Base-by-base conservation (phyloP, 2,113 vertebrate species). In the Pomatostomus ruficeps region DNA sequence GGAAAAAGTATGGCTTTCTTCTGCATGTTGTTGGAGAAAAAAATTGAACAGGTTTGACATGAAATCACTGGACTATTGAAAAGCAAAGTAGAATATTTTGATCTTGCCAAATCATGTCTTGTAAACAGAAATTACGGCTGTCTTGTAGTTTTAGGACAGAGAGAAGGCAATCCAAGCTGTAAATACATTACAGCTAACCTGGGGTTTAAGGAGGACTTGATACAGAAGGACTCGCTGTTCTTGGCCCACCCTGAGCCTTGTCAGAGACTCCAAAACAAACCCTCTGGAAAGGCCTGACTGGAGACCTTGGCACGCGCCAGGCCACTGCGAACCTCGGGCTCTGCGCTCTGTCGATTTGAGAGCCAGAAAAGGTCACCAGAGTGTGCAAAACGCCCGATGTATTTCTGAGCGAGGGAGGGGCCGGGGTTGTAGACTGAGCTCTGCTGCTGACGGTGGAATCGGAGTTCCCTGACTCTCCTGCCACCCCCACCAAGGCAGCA, bases 401-500 rank as follows among this genome's bases (percentile, higher is more conserved):
- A 3, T 33, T 68, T 33, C 49, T 91, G 84, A 45, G 54, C 7
- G 10, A 16, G 19, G 22, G 26, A 36, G 68, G 11, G 73, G 25
- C 20, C 0, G 0, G 28, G 18, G 19, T 11, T 65, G 76, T 67
- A 58, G 46, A 42, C 45, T 25, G n/a, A 75, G 58, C 55, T 85
- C 65, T 24, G 21, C 6, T 42, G 55, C 43, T 48, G 23, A 0
- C 7, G 7, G 11, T 1, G 1, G 11, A 42, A 35, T 7, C 4
- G 2, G 29, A 23, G 48, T 3, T 58, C 24, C 43, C 36, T 3
- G 3, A 48, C 6, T 8, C 7, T 9, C 1, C 43, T 4, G 1
- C 16, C 35, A 8, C 13, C 25, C 14, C 1, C 1, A 14, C 3
- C 6, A 24, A 45, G 45, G 48, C 35, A 62, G 33, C 35, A 78